Evolutionary conservation across 2,113 vertebrate species (phyloP).

Genomic region (Solea senegalensis): DNA sequence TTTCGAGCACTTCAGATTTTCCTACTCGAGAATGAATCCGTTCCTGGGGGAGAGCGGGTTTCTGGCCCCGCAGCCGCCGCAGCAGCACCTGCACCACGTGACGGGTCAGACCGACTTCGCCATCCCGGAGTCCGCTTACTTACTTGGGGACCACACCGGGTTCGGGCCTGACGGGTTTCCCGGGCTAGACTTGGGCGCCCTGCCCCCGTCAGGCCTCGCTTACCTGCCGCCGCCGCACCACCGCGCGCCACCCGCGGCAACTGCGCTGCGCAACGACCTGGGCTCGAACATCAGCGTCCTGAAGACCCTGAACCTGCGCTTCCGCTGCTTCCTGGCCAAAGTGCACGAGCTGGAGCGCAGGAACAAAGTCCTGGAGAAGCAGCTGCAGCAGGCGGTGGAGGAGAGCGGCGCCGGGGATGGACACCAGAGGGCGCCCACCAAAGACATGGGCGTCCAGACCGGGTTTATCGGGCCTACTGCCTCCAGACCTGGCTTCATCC

Average conservation of each 20-base stretch:
- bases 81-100: constrained; percentile 65
- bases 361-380: constrained; percentile 87
- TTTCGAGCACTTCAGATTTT: constrained; percentile 81
- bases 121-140: constrained; percentile 58
- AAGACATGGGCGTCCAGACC: constrained; percentile 84
- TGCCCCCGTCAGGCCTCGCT: constrained; percentile 64
- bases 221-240: constrained; percentile 51
- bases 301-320: constrained; percentile 88
- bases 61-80: constrained; percentile 52
- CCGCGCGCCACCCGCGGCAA: constrained; percentile 78
- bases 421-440: constrained; percentile 72
- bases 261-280: constrained; percentile 83
- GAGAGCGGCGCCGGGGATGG: constrained; percentile 32
- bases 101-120: constrained; percentile 51
- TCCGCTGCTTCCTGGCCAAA: constrained; percentile 89
- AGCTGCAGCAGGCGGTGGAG: constrained; percentile 83
- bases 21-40: constrained; percentile 80
- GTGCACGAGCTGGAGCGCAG: constrained; percentile 89
- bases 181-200: constrained; percentile 64
- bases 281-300: constrained; percentile 90
- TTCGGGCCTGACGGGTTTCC: constrained; percentile 60
- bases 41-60: constrained; percentile 71
- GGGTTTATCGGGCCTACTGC: constrained; percentile 65
- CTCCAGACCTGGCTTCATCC: constrained; percentile 55
- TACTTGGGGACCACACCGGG: constrained; percentile 62